Evolutionary conservation across 2,113 vertebrate species (phyloP), one percentile per base, ranked within the genome.

Genomic region (Proterorhinus semilunaris): DNA sequence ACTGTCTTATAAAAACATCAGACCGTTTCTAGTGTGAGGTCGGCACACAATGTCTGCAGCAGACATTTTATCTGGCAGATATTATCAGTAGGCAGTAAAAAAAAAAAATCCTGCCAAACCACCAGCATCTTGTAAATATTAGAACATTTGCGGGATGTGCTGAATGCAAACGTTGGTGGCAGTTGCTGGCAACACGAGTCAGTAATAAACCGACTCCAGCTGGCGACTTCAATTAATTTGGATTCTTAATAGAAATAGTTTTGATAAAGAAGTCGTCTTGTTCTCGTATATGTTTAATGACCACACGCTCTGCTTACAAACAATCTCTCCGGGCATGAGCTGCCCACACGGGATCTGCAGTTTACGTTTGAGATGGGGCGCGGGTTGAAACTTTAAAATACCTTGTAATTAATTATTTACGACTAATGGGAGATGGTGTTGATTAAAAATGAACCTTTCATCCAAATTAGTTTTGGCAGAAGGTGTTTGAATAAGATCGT

Each of bases 51-150:
- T 55, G 53, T 55, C 27, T 21, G 7, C n/a, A 49, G 55, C 59
- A 42, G 36, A 47, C 27, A 66, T 55, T 64, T 52, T 68, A 62
- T 52, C 68, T 67, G 63, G 67, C 63, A 13, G 42, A 66, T 46
- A 69, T 36, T 51, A 58, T 52, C 58, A 62, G 58, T 65, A 63
- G 72, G 63, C 65, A 49, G 43, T n/a, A 48, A 50, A 54, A 69
- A 50, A 54, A 69, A 69, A 48, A 55, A 13, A 53, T 58, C 52
- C n/a, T n/a, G 17, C 65, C 12, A 16, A 62, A 66, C 50, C 65
- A 66, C 68, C 52, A 45, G 47, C 72, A 61, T 27, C 54, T 59
- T 72, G 74, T 42, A 46, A 65, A 53, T 44, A 50, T 68, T 74
- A 12, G 6, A 27, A n/a, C 50, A 63, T 21, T 42, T 12, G 42